Base-by-base conservation (phyloP, 2,113 vertebrate genomes). In the Ellobius talpinus region DNA sequence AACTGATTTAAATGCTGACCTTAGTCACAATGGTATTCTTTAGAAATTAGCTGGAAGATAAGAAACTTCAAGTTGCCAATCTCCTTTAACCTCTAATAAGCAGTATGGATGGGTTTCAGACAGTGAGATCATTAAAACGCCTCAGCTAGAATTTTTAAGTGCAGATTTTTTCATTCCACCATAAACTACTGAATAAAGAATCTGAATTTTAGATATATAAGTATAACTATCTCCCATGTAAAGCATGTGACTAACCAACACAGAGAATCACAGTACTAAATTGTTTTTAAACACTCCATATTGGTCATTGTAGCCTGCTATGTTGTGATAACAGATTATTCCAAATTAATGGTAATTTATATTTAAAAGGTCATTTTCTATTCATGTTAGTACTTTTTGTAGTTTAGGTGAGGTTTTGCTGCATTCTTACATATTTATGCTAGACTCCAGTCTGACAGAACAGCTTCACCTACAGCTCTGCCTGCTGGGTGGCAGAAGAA, bases 1-100 rank as follows among this genome's bases (percentile, higher is more conserved):
- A 91, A 96, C 39, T 94, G 94, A 91, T 74, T 96, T 26, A 72
- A 89, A 91, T 74, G 78, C 93, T 93, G 85, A 93, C 74, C 91
- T 87, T 70, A 45, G 90, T 79, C 61, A 73, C 72, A 90, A 39
- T 79, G 21, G 17, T 72, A 39, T 91, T 95, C 91, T 93, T 74
- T 63, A 89, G 9, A 91, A 95, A 95, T 93, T 84, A 86, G 61
- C 68, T 97, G 36, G 86, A 96, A 90, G 36, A 87, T 92, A 39
- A 87, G 65, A 88, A 72, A 90, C 29, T 93, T 91, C n/a, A 78
- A 90, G 70, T 76, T 74, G 31, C 63, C 70, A 29, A n/a, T 91
- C 36, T 89, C 50, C 65, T 87, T 90, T 89, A 21, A 86, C 58
- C 86, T 95, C 93, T 91, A 94, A 91, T 94, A 91, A 95, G 78